Percentiles rank a stretch among this genome's conserved stretches.
phyloP scores from a whole-genome alignment of 2,113 vertebrate species.

The Hiodon tergisus region DNA sequence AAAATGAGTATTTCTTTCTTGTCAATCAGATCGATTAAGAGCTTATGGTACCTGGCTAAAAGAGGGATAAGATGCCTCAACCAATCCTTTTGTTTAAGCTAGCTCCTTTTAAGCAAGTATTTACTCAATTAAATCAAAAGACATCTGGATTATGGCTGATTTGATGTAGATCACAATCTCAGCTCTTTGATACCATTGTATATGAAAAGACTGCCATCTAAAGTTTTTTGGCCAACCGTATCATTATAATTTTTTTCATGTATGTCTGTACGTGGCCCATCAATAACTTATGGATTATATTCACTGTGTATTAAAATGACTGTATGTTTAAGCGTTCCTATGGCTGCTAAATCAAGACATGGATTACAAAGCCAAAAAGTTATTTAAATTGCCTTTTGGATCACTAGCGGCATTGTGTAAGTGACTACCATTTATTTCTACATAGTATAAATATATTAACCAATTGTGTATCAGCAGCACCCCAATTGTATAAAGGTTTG shows the following conservation, averaged over 20 bases:
- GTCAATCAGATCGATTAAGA: background rate
- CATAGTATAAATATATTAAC: conserved; percentile 15
- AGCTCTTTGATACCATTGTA: background rate
- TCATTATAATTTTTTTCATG: background rate
- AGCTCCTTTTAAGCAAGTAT: background rate
- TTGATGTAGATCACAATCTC: background rate
- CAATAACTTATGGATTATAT: background rate
- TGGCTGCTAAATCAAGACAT: conserved; percentile 6
- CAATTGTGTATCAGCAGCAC: background rate
- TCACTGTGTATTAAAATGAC: conserved; percentile 2
- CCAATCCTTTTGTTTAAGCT: too few species aligned
- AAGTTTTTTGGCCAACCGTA: background rate
- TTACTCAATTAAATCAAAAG: background rate
- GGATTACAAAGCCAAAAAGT: conserved; percentile 16
- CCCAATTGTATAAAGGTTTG: background rate
- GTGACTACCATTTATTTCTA: background rate
- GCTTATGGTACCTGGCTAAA: background rate
- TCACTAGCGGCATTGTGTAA: background rate
- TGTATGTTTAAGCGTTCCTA: background rate
- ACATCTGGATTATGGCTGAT: background rate
- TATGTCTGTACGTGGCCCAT: background rate
- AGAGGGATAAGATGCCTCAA: too few species aligned
- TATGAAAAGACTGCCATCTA: background rate
- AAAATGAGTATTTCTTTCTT: background rate
- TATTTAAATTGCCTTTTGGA: conserved; percentile 11